Evolutionary conservation across 2,888 invertebrate species (phyloP).

Genomic region (Galerucella calmariensis): DNA sequence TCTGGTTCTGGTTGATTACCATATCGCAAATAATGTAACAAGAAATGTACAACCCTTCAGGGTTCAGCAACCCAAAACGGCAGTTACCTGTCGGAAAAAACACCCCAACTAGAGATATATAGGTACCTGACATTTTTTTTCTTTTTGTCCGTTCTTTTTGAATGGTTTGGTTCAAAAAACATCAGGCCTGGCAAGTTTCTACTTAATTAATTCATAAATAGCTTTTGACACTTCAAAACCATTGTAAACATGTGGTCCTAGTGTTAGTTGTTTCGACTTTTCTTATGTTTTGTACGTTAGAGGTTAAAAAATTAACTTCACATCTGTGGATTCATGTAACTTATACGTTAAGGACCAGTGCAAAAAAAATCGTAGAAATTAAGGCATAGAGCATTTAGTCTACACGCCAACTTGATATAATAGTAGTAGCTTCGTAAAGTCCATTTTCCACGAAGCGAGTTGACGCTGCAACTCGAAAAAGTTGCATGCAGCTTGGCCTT

Average conservation of each 20-base stretch:
- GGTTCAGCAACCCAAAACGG: conserved; percentile 1
- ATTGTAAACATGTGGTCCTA: background rate
- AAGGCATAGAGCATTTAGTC: too few species aligned
- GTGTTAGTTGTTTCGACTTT: background rate
- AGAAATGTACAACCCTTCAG: conserved; percentile 12
- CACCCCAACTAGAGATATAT: conserved; percentile 1
- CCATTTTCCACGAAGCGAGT: too few species aligned
- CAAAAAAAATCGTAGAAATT: too few species aligned
- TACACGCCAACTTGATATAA: too few species aligned
- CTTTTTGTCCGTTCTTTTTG: background rate
- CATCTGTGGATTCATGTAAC: background rate
- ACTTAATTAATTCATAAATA: conserved; percentile 1
- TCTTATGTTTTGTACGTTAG: background rate
- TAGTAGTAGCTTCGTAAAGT: too few species aligned
- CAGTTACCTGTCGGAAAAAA: conserved; percentile 7
- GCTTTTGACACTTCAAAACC: background rate
- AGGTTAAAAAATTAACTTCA: background rate
- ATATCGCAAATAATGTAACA: conserved; percentile 7
- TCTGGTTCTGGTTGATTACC: background rate
- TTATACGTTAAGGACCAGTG: background rate
- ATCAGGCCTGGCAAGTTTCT: background rate
- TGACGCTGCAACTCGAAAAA: too few species aligned
- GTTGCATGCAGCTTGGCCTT: too few species aligned
- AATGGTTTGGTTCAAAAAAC: background rate
- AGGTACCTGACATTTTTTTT: conserved; percentile 4